Conservation (phyloP, 1,140 invertebrate species). For the Temnothorax longispinosus region DNA sequence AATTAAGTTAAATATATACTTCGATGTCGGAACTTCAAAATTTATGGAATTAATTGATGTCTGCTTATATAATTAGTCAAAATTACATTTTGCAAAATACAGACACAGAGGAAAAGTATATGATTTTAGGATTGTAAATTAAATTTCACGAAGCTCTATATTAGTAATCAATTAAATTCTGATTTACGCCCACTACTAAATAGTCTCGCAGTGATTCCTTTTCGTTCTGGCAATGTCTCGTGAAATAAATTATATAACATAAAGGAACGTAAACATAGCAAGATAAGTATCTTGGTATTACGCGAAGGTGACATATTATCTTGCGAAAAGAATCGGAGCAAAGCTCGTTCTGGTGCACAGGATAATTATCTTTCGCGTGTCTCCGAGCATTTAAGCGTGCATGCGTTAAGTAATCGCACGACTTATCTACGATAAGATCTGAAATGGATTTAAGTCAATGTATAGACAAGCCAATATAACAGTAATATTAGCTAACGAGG, state of each 20-base stretch:
- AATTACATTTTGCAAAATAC: slow-evolving; percentile 11
- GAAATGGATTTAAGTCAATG: slow-evolving; percentile 31
- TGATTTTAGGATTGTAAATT: neutral
- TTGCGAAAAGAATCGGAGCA: slow-evolving; percentile 33
- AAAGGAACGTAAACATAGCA: neutral
- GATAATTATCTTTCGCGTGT: slow-evolving; percentile 71
- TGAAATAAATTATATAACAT: neutral
- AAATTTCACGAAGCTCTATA: neutral
- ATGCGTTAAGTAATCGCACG: slow-evolving; percentile 41
- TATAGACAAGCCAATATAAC: slow-evolving; percentile 11
- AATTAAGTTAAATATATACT: slow-evolving; percentile 11
- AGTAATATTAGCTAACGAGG: slow-evolving; percentile 48
- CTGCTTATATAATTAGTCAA: neutral
- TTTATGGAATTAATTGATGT: slow-evolving; percentile 1
- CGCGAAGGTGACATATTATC: slow-evolving; percentile 54
- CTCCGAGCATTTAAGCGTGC: slow-evolving; percentile 32
- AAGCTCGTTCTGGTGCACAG: slow-evolving; percentile 57
- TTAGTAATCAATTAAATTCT: slow-evolving; percentile 10
- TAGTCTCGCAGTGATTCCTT: neutral
- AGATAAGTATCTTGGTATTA: slow-evolving; percentile 2
- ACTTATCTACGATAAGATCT: slow-evolving; percentile 66
- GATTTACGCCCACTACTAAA: neutral
- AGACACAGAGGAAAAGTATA: neutral
- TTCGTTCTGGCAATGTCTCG: slow-evolving; percentile 17
- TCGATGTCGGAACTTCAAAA: neutral